Base-by-base conservation (phyloP, 1,140 invertebrate genomes). In the Lasioglossum albipes region DNA sequence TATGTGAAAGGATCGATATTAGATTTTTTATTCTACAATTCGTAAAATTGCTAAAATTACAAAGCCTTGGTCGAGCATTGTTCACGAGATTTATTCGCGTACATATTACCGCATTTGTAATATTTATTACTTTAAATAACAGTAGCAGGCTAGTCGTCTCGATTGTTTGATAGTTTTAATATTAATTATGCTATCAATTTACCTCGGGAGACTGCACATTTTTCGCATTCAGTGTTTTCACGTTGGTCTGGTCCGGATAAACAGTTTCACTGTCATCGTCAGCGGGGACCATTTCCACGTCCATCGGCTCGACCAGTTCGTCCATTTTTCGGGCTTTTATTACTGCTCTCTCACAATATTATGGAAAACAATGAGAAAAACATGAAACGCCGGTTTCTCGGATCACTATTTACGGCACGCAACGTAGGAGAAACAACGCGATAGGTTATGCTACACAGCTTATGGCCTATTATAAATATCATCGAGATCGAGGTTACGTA, bases 261-360 rank as follows among this genome's bases (percentile, higher is more conserved):
- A 71, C 62, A 71, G 13, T 18, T 41, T 78, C 42, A 3, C 31
- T 36, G 36, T 81, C 79, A 27, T 86, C 70, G 0, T 27, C 65
- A 9, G 59, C 42, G n/a, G 83, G 57, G 12, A 70, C 20, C 41
- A 86, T 79, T 45, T 86, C 84, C 7, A 86, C 76, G 2, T 86
- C 84, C 57, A 81, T 79, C 7, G 69, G 54, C 16, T 86, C 84
- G 0, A 64, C 54, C 3, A 20, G 20, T 2, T 86, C 75, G 1
- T 86, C 84, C 84, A 86, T 86, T 41, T 62, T 27, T 59, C 31
- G 41, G 36, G 36, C 6, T 16, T 13, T 59, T 13, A 4, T 18
- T 9, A 36, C 10, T 42, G 9, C 27, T 57, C 27, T 49, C 41
- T 74, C 22, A 66, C 36, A 74, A 54, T 20, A 18, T 59, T 74